Conservation (phyloP, 2,797 vertebrate species). For the Phataginus tetradactyla region DNA sequence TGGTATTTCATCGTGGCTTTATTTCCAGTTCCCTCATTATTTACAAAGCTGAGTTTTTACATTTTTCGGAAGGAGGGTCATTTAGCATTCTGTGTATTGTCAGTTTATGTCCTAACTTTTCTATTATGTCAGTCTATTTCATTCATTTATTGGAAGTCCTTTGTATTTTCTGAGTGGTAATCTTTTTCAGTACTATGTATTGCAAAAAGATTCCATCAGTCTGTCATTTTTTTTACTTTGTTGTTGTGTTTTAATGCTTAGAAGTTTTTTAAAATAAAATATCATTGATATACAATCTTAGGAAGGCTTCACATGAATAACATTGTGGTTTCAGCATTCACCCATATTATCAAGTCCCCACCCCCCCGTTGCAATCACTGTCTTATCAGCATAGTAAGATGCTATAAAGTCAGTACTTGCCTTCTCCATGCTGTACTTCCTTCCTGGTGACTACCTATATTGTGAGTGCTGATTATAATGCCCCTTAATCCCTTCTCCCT, state of each 20-base stretch:
- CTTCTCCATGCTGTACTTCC: too few species aligned
- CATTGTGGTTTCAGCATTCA: too few species aligned
- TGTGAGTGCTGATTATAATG: too few species aligned
- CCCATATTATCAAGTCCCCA: too few species aligned
- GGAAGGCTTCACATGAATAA: too few species aligned
- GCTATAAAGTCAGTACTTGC: too few species aligned
- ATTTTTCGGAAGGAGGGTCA: background rate
- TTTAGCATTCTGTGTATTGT: background rate
- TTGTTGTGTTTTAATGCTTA: background rate
- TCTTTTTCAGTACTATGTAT: background rate
- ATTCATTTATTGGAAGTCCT: background rate
- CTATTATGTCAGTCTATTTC: background rate
- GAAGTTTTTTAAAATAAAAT: background rate
- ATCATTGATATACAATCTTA: too few species aligned
- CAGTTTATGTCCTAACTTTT: background rate
- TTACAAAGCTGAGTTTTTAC: conserved; percentile 7
- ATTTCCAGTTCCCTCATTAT: background rate
- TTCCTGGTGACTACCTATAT: too few species aligned
- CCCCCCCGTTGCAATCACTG: too few species aligned
- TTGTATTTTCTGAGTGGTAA: background rate
- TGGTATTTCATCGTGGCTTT: background rate
- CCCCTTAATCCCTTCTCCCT: too few species aligned
- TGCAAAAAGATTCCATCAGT: background rate
- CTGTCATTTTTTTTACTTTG: background rate
- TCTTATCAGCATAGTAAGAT: too few species aligned